Evolutionary conservation across 2,797 vertebrate species (phyloP).

Genomic region (Sebastes elongatus): DNA sequence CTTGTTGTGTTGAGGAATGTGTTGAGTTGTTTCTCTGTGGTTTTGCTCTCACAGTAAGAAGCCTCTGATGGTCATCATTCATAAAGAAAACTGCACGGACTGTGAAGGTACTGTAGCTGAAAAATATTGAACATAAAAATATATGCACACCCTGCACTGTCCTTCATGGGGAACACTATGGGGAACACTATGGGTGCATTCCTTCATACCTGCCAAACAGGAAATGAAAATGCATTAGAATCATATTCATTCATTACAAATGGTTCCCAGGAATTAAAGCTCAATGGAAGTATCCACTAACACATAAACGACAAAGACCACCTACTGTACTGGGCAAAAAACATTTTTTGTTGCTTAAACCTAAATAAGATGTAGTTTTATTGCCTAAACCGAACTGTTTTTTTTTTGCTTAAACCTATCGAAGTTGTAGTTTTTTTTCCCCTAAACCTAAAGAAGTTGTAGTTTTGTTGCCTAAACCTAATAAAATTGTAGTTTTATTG

Average conservation of each 20-base stretch:
- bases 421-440: too few relatives aligned
- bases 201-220: conserved; percentile 28
- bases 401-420: too few relatives aligned
- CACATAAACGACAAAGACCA: too few relatives aligned
- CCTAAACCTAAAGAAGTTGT: too few relatives aligned
- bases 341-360: too few relatives aligned
- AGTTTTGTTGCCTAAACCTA: too few relatives aligned
- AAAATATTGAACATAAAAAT: neutral
- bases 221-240: neutral
- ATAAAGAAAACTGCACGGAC: conserved; percentile 67
- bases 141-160: neutral
- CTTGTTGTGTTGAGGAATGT: conserved; percentile 45
- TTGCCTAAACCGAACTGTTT: too few relatives aligned
- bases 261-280: conserved; percentile 12
- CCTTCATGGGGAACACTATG: neutral
- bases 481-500: too few relatives aligned
- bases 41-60: conserved; percentile 71
- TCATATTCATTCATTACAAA: conserved; percentile 40
- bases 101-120: conserved; percentile 71
- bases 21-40: conserved; percentile 31
- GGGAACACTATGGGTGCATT: conserved; percentile 20
- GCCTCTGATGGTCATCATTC: conserved; percentile 84
- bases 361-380: too few relatives aligned
- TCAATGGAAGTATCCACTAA: neutral
- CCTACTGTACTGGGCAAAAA: too few relatives aligned